Base-by-base conservation (phyloP, 2,113 vertebrate genomes). In the Macquaria ambigua region DNA sequence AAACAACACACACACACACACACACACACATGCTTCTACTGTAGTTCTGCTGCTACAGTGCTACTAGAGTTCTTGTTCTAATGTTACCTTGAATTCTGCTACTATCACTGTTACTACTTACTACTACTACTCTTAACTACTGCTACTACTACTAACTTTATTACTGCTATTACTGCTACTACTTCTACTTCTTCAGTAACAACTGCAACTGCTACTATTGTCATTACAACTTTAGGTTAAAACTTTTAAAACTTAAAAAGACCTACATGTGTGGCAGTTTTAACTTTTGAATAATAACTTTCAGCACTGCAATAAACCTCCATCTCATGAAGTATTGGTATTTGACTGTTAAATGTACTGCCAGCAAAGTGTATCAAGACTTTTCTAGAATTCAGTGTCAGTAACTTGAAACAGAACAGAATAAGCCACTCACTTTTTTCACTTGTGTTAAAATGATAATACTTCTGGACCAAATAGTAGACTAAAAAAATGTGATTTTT, bases 1-100 rank as follows among this genome's bases (percentile, higher is more conserved):
- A 82, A 67, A 81, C 23, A 55, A 58, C 34, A 63, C 53, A 59
- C 39, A 23, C 63, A 25, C 52, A 59, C 52, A 67, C 34, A 39
- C 39, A 39, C 39, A 39, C 39, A 8, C 39, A 37, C 37, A 37
- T 43, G 23, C 52, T 66, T 41, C 46, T 52, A 23, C 25, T 31
- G 25, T 70, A 14, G 37, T 15, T 28, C 23, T 28, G 1, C 66
- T 68, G 64, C 3, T 31, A 31, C 3, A 21, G 23, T 16, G 58
- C 11, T 46, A 48, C 72, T 61, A 8, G 15, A 20, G n/a, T 34
- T 61, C 18, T 48, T 46, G 16, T 46, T 76, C 14, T 34, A 34
- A 31, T 28, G 55, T 18, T 20, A 59, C 37, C 23, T 61, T 46
- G 39, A 23, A 23, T 48, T 62, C 12, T 31, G 10, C 58, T 74